Evolutionary conservation across 2,888 invertebrate genomes (phyloP).

Genomic region (Alcis repandata): DNA sequence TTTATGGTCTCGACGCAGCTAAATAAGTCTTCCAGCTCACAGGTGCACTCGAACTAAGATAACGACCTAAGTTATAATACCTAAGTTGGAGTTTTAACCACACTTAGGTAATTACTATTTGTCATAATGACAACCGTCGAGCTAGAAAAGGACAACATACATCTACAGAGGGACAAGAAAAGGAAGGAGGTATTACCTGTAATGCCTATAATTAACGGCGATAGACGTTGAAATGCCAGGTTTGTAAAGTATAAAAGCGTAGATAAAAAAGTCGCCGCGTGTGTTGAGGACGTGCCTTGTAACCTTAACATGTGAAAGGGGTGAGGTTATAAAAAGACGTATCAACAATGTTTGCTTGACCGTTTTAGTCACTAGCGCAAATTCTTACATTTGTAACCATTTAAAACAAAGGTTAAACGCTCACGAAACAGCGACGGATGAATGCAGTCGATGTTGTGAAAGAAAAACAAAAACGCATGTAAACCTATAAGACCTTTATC

Average conservation of each 20-base stretch:
- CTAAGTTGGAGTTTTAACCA: slow-evolving; percentile 55
- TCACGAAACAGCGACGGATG: slow-evolving; percentile 6
- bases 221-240: slow-evolving; percentile 76
- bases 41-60: slow-evolving; percentile 54
- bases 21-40: slow-evolving; percentile 32
- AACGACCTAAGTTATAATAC: slow-evolving; percentile 55
- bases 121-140: slow-evolving; percentile 49
- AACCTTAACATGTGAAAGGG: slow-evolving; percentile 38
- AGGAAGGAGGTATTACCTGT: slow-evolving; percentile 46
- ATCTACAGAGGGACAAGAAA: slow-evolving; percentile 45
- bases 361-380: slow-evolving; percentile 20
- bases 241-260: slow-evolving; percentile 55
- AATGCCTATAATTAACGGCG: slow-evolving; percentile 61
- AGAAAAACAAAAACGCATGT: slow-evolving; percentile 9
- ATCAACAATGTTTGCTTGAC: slow-evolving; percentile 14
- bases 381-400: slow-evolving; percentile 2
- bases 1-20: slow-evolving; percentile 11
- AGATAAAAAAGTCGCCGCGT: slow-evolving; percentile 57
- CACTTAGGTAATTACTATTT: slow-evolving; percentile 50
- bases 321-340: slow-evolving; percentile 33
- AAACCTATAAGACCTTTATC: slow-evolving; percentile 34
- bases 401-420: slow-evolving; percentile 9
- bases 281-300: slow-evolving; percentile 43
- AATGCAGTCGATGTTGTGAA: background rate
- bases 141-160: slow-evolving; percentile 54